These are phyloP conservation scores for Falco punctatus DNA, from an alignment of 2,113 vertebrate species.

Conservation along the genomic window DNA sequence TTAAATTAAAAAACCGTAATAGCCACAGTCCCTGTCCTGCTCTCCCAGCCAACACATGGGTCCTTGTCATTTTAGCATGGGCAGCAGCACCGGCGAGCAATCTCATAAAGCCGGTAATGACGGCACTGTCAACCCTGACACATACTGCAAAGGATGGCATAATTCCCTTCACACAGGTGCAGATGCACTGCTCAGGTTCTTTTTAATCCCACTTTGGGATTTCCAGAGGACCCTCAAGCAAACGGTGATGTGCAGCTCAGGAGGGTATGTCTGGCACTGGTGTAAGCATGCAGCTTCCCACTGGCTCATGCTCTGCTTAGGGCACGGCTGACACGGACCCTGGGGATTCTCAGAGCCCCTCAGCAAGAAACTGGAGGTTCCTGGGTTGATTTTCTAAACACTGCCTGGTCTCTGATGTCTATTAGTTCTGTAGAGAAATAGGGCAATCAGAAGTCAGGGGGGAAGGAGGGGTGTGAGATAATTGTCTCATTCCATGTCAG, in stretches of 20 bases:
- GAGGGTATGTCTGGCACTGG: background rate
- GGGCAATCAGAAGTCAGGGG: background rate
- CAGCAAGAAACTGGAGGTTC: background rate
- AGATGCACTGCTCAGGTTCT: background rate
- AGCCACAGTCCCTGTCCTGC: background rate
- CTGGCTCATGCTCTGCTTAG: background rate
- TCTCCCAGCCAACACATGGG: accelerated
- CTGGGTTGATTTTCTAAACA: background rate
- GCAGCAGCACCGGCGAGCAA: background rate
- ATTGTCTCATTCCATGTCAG: conserved; percentile 21
- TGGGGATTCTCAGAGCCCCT: background rate
- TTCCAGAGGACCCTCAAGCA: background rate
- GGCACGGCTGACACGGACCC: background rate
- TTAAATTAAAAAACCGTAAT: background rate
- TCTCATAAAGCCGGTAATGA: background rate
- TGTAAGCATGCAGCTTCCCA: background rate
- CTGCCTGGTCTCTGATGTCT: background rate
- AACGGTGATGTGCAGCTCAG: background rate
- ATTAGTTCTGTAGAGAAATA: background rate
- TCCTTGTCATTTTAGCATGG: background rate
- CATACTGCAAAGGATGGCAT: background rate
- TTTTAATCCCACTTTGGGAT: background rate
- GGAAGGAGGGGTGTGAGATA: background rate
- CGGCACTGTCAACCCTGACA: background rate
- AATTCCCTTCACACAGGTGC: background rate